Percentiles rank a stretch among this genome's conserved stretches.
These are phyloP conservation scores for Lota lota DNA, from an alignment of 2,113 vertebrate species.

Conservation along the genomic window DNA sequence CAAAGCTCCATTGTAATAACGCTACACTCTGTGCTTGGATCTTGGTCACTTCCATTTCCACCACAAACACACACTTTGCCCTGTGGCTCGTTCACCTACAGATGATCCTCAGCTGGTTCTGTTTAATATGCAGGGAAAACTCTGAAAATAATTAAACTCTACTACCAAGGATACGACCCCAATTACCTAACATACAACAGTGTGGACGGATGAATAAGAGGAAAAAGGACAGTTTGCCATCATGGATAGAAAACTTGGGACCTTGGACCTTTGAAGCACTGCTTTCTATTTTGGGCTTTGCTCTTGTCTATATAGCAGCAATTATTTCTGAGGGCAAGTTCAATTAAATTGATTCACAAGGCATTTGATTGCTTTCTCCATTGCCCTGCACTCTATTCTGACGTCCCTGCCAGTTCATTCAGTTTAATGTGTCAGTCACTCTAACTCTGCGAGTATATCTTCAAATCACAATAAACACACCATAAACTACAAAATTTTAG, in stretches of 20 bases:
- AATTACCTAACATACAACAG: constrained; percentile 46
- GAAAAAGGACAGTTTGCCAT: constrained; percentile 3
- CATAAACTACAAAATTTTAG: no score
- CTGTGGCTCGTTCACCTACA: constrained; percentile 25
- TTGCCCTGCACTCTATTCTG: no score
- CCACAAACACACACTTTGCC: constrained; percentile 36
- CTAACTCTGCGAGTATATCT: no score
- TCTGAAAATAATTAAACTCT: constrained; percentile 61
- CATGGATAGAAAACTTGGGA: neutral
- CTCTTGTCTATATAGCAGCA: no score
- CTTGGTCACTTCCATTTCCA: constrained; percentile 16
- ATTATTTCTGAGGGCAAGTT: no score
- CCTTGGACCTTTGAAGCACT: no score
- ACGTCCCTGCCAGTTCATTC: no score
- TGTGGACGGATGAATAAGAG: constrained; percentile 20
- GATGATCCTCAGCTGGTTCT: constrained; percentile 36
- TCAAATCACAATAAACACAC: no score
- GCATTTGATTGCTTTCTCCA: no score
- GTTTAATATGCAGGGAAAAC: constrained; percentile 55
- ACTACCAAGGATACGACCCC: constrained; percentile 55
- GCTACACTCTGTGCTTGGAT: constrained; percentile 23
- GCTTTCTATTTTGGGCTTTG: no score
- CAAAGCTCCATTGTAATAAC: constrained; percentile 37
- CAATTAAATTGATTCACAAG: no score
- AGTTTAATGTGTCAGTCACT: no score